phyloP scores from a whole-genome alignment of 2,113 vertebrate genomes.

The Apus apus region DNA sequence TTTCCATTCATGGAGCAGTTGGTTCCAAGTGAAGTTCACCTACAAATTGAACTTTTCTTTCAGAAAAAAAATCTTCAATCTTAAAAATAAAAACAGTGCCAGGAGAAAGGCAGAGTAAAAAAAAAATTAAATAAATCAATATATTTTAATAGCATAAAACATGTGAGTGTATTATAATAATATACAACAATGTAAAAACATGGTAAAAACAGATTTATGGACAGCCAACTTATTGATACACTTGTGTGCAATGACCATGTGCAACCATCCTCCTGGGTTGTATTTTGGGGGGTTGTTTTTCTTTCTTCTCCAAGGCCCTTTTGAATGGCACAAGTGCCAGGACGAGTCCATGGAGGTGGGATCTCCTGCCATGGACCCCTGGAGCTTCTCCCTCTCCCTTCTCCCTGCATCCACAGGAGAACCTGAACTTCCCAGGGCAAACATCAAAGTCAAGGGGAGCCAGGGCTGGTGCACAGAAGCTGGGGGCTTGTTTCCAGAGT shows the following conservation, averaged over 20 bases:
- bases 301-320: background rate
- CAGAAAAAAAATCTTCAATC: background rate
- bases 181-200: no score
- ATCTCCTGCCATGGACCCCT: accelerated
- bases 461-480: background rate
- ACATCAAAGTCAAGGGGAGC: slow-evolving; percentile 11
- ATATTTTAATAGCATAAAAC: background rate
- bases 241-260: background rate
- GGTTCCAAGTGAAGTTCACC: accelerated
- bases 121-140: background rate
- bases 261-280: background rate
- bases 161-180: no score
- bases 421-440: background rate
- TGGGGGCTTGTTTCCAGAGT: background rate
- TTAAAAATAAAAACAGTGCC: background rate
- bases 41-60: background rate
- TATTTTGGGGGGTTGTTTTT: background rate
- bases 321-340: background rate
- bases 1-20: background rate
- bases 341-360: accelerated
- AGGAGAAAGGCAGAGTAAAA: background rate
- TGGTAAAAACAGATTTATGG: background rate
- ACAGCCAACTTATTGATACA: background rate
- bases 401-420: accelerated
- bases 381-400: background rate